Conservation (phyloP, 1,140 invertebrate species). For the Philotrypesis tridentata region DNA sequence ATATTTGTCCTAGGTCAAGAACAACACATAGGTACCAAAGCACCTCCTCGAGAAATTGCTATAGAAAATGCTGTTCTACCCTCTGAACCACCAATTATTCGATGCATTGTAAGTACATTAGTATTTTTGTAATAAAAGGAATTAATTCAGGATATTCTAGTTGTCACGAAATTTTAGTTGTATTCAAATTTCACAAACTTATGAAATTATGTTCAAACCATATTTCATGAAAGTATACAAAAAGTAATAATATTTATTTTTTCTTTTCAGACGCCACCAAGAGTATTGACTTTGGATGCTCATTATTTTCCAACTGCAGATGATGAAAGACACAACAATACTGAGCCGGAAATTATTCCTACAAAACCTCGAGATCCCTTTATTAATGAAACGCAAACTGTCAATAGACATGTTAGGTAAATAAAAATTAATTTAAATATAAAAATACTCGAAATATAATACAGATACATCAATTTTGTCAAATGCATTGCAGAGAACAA, state of each 20-base stretch:
- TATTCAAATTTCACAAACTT: too few species aligned
- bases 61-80: constrained; percentile 87
- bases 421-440: constrained; percentile 9
- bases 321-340: constrained; percentile 69
- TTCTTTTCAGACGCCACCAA: constrained; percentile 80
- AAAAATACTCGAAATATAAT: not conserved
- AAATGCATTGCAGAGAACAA: constrained; percentile 74
- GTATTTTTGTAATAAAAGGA: constrained; percentile 25
- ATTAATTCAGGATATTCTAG: constrained; percentile 40
- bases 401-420: constrained; percentile 65
- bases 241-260: not conserved
- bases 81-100: constrained; percentile 78
- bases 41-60: constrained; percentile 87
- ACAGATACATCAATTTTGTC: not conserved
- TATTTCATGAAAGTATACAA: not conserved
- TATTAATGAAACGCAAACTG: constrained; percentile 60
- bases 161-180: constrained; percentile 32
- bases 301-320: constrained; percentile 86
- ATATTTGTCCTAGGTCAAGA: constrained; percentile 78
- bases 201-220: too few species aligned
- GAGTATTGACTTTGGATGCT: constrained; percentile 86
- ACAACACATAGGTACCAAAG: constrained; percentile 86
- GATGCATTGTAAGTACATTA: constrained; percentile 76
- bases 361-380: constrained; percentile 52
- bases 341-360: constrained; percentile 52